Conservation (phyloP, 2,113 vertebrate species). For the Calidris pugnax region DNA sequence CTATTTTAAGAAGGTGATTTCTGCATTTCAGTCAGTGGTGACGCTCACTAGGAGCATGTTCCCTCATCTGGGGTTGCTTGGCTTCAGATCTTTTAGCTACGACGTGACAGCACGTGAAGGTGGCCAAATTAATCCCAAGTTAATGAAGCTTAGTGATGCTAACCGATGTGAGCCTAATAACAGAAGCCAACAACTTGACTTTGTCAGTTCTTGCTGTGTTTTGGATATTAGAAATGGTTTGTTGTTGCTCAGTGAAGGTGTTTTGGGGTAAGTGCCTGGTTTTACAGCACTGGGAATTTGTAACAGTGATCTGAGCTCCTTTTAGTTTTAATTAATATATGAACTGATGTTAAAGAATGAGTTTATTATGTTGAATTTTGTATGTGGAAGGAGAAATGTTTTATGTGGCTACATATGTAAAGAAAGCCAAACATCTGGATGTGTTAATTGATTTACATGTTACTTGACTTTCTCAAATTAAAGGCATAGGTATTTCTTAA, state of each 20-base stretch:
- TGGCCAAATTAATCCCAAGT: background rate
- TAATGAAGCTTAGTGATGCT: background rate
- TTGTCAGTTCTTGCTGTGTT: background rate
- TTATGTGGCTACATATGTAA: background rate
- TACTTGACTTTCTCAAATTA: background rate
- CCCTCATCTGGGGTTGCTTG: background rate
- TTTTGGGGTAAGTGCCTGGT: background rate
- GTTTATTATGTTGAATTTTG: background rate
- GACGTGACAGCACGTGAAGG: background rate
- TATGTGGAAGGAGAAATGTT: background rate
- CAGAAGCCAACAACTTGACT: background rate
- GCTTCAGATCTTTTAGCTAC: background rate
- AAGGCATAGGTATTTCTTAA: background rate
- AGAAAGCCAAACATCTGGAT: background rate
- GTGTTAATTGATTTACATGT: background rate
- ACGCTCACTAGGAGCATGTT: rapidly evolving
- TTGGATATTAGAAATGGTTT: background rate
- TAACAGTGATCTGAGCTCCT: background rate
- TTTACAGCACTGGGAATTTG: background rate
- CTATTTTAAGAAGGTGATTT: background rate
- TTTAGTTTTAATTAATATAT: background rate
- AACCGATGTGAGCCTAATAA: rapidly evolving
- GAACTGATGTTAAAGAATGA: background rate
- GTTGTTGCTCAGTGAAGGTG: background rate
- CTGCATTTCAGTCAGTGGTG: background rate